Base-by-base conservation (phyloP, 37 sponge, comb jelly and placozoan species). In the Dysidea cf. avara region DNA sequence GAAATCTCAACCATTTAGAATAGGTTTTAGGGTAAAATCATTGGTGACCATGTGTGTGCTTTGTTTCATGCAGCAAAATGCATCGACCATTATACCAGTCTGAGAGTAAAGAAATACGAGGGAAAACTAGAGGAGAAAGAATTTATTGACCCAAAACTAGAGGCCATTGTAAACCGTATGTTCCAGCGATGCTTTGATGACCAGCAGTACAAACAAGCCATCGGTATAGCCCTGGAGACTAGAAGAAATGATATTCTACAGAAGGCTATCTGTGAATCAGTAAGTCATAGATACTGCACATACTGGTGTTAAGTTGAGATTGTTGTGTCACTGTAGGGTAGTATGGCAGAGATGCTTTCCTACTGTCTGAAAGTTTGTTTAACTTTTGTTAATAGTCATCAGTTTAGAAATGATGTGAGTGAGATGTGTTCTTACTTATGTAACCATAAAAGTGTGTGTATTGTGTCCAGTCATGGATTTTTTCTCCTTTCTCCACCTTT, bases 191-290 rank as follows among this genome's bases (percentile, higher is more conserved):
- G 99, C 70, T 83, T 97, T 53, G 75, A 63, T 38, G 93, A 94
- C 51, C 60, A 62, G 33, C 49, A 88, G 38, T 97, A 84, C 82
- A 94, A 97, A 49, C 92, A 92, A 69, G 99, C 99, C 12, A 79
- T 87, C 37, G 99, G 99, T 16, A 88, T 97, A 20, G 94, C 99
- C 29, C 78, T 97, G 35, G 99, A 97, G 56, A 85, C 95, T 1
- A 64, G 99, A 55, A 77, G 90, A 22, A 82, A 91, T 56, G 94
- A 97, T 67, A 58, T 97, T 25, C 74, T 97, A 48, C 70, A 94
- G 58, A 61, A 59, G 59, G 91, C 90, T 16, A 90, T 97, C 9
- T 53, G 26, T 21, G 74, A 88, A 73, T 76, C 96, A 36, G 96
- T 91, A 38, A 81, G 88, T 18, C 35, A 49, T 39, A 36, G 61